A percentile compares a stretch with the other conserved stretches of the same genome.
phyloP scores from a whole-genome alignment of 2,113 vertebrate genomes.

The Athene cunicularia region DNA sequence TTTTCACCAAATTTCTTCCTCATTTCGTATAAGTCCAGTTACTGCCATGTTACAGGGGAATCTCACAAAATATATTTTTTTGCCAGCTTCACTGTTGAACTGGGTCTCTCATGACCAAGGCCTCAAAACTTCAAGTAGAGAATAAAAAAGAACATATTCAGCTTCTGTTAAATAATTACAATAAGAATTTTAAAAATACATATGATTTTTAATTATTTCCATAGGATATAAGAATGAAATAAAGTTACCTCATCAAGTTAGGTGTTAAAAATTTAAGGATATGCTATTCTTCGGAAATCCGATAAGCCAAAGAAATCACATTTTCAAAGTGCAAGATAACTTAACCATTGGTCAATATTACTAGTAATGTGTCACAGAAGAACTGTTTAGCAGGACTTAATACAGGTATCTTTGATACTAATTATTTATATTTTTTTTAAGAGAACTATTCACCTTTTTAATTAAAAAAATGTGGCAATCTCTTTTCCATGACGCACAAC shows the following conservation, averaged over 20 bases:
- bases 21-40: neutral
- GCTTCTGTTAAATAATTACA: constrained; percentile 5
- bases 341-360: neutral
- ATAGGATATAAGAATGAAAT: neutral
- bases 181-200: neutral
- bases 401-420: neutral
- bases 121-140: neutral
- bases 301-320: neutral
- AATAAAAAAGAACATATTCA: neutral
- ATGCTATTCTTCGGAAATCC: neutral
- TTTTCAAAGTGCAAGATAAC: neutral
- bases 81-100: neutral
- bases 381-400: neutral
- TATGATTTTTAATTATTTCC: neutral
- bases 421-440: neutral
- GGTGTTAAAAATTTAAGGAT: neutral
- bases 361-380: neutral
- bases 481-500: neutral
- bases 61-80: neutral
- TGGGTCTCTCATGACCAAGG: neutral
- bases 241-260: neutral
- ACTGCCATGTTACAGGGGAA: neutral
- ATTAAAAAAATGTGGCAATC: neutral
- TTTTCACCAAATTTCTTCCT: neutral
- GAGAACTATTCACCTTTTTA: neutral